Conservation (phyloP, 2,888 invertebrate species). For the Steromphala cineraria region DNA sequence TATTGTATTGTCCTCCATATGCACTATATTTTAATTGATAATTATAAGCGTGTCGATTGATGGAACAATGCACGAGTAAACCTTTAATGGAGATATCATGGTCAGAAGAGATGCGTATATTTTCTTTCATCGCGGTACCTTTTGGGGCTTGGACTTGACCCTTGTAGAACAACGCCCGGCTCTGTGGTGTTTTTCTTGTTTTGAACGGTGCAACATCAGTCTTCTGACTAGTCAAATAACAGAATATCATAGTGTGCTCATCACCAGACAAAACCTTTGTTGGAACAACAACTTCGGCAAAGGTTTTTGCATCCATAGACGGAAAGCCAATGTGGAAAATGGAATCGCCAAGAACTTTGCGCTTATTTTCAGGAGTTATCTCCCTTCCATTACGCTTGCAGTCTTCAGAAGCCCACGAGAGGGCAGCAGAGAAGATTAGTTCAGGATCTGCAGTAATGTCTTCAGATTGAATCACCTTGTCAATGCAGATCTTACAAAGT, state of each 20-base stretch:
- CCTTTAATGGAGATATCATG: too few species aligned
- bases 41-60: too few species aligned
- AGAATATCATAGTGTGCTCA: background rate
- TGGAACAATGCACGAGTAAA: too few species aligned
- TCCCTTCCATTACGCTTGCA: background rate
- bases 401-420: background rate
- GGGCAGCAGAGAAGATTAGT: background rate
- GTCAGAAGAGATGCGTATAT: too few species aligned
- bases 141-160: too few species aligned
- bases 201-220: background rate
- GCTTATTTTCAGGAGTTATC: background rate
- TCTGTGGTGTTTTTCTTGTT: background rate
- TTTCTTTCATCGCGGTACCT: too few species aligned
- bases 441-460: background rate
- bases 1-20: too few species aligned
- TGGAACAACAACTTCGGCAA: background rate
- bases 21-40: too few species aligned
- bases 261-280: background rate
- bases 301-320: background rate
- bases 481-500: background rate
- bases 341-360: background rate
- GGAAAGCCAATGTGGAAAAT: background rate
- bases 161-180: too few species aligned
- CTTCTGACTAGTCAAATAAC: background rate
- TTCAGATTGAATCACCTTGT: background rate